Percentiles rank a stretch among this genome's conserved stretches.
These are phyloP conservation scores for Nothoprocta pentlandii DNA, from an alignment of 2,113 vertebrate species.

Conservation along the genomic window DNA sequence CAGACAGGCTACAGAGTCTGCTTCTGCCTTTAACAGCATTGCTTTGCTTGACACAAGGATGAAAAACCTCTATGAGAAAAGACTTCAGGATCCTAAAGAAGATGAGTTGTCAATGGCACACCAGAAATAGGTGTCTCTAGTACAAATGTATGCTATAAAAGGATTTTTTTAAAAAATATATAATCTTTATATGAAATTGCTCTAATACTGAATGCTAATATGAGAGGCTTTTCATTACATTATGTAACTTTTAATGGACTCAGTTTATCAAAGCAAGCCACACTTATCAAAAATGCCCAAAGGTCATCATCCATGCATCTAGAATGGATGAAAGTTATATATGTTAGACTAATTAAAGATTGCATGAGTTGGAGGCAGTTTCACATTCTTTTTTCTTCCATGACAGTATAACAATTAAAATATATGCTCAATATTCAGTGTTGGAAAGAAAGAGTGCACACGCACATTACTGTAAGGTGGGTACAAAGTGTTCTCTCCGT, in stretches of 20 bases:
- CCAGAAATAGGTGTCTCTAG: not conserved
- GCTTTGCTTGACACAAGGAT: not conserved
- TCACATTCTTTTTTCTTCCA: not conserved
- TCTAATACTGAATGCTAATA: not conserved
- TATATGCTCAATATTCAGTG: not conserved
- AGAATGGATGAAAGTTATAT: not conserved
- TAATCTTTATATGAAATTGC: not conserved
- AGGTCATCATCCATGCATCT: not conserved
- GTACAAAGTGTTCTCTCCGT: not conserved
- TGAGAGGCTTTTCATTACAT: not conserved
- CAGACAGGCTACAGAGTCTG: not conserved
- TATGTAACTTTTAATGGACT: not conserved
- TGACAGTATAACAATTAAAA: not conserved
- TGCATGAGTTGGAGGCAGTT: fast-evolving
- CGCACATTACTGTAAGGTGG: not conserved
- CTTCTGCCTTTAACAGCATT: not conserved
- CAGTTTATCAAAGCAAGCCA: not conserved
- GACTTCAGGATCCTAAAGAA: not conserved
- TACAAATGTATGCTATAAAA: not conserved
- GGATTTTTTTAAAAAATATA: not conserved
- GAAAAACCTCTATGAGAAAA: not conserved
- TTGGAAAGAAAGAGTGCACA: not conserved
- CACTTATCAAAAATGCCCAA: not conserved
- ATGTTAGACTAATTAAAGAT: not conserved
- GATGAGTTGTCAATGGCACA: not conserved